Base-by-base conservation (phyloP, 2,113 vertebrate species). In the Pelecanoides urinatrix region DNA sequence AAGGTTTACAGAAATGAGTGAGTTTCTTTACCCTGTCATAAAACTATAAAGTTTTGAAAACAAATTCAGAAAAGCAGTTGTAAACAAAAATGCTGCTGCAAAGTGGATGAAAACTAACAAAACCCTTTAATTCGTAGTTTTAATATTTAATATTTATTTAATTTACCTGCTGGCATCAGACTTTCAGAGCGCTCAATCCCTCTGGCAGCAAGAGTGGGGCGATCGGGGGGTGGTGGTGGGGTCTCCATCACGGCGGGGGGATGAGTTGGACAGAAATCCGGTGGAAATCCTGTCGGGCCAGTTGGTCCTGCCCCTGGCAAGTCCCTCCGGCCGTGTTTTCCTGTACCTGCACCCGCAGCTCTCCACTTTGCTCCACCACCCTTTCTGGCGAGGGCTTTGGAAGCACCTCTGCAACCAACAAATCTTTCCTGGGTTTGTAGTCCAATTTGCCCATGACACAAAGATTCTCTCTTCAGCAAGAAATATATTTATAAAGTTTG, bases 261-360 rank as follows among this genome's bases (percentile, higher is more conserved):
- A 23, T 5, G 13, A 30, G 10, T 7, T 13, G 82, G 82, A 5
- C 26, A 40, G 44, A 17, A 74, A 52, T 11, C 27, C 6, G 50
- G 36, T 58, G 56, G 78, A 22, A 86, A 30, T 21, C 7, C 53
- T 30, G 12, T 12, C 0, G 5, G 12, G 8, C 16, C 50, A 8
- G 4, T 15, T 1, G n/a, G 10, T 61, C 40, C 62, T 66, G 15
- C 40, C 53, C 17, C 5, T 27, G 59, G 9, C 30, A 23, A 13
- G 36, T 52, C 14, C 32, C 55, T 30, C 16, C 0, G 0, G n/a
- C 42, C 4, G 9, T 1, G 3, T 10, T 44, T 27, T 1, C 47
- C 72, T 1, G 3, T 4, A 6, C 7, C 17, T 18, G 7, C n/a
- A 1, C 2, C 50, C 8, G 9, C 50, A 61, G 55, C 22, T 2